phyloP scores from a whole-genome alignment of 2,113 vertebrate genomes.

The Pomatostomus ruficeps region DNA sequence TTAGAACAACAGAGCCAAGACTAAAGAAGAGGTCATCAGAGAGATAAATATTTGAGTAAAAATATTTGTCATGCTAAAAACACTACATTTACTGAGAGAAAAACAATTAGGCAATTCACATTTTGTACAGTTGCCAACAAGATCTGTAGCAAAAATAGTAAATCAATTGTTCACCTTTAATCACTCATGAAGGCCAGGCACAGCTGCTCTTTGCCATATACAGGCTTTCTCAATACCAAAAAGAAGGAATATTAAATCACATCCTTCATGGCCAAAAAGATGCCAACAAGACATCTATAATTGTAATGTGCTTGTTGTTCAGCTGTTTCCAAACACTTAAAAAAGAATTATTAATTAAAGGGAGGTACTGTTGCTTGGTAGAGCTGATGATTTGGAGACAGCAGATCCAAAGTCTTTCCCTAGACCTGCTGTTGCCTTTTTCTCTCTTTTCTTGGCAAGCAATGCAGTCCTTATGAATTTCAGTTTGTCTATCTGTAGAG shows the following conservation, averaged over 20 bases:
- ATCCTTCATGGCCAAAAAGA: background rate
- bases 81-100: background rate
- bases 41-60: background rate
- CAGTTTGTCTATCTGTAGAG: background rate
- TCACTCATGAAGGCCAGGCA: background rate
- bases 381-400: background rate
- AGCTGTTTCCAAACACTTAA: background rate
- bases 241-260: background rate
- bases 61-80: background rate
- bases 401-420: background rate
- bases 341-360: background rate
- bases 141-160: background rate
- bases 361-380: background rate
- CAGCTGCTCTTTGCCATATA: background rate
- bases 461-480: background rate
- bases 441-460: background rate
- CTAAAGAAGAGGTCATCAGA: background rate
- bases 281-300: background rate
- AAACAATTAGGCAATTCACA: background rate
- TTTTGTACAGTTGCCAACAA: background rate
- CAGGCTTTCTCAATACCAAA: background rate
- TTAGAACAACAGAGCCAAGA: background rate
- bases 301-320: background rate
- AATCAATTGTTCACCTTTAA: constrained; percentile 8
- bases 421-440: background rate